A percentile compares a stretch with the other conserved stretches of the same genome.
phyloP scores from a whole-genome alignment of 2,888 invertebrate species.

The Spatulosminthurus flaviceps region DNA sequence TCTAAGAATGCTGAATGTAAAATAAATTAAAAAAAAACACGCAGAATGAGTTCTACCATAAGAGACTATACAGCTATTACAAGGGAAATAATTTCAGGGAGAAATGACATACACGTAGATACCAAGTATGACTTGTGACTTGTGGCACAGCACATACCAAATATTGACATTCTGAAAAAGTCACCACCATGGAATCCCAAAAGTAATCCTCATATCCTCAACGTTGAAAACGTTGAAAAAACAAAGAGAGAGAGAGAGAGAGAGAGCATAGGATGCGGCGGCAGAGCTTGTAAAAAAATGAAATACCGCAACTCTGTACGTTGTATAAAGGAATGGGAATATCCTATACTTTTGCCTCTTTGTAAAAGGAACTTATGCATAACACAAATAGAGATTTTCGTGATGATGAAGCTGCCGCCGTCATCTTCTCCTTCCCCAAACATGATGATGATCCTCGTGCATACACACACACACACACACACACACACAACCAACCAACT shows the following conservation, averaged over 20 bases:
- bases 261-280: background rate
- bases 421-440: conserved; percentile 31
- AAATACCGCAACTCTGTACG: too few relatives aligned
- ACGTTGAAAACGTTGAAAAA: background rate
- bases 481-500: background rate
- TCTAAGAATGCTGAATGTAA: too few relatives aligned
- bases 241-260: background rate
- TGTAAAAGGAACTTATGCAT: background rate
- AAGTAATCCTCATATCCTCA: conserved; percentile 24
- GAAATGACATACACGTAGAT: background rate
- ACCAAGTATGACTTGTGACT: conserved; percentile 13
- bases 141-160: conserved; percentile 25
- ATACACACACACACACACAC: background rate
- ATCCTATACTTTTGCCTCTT: too few relatives aligned
- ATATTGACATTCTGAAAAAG: conserved; percentile 46
- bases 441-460: conserved; percentile 25
- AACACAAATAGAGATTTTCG: conserved; percentile 10
- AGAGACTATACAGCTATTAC: background rate
- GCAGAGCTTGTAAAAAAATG: too few relatives aligned
- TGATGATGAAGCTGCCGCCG: conserved; percentile 42
- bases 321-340: too few relatives aligned
- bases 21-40: too few relatives aligned
- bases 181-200: conserved; percentile 40
- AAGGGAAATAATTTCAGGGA: conserved; percentile 7
- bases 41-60: too few relatives aligned